Evolutionary conservation across 2,113 vertebrate genomes (phyloP), one percentile per base, ranked within the genome.

Genomic region (Gallinago paraguaiae): DNA sequence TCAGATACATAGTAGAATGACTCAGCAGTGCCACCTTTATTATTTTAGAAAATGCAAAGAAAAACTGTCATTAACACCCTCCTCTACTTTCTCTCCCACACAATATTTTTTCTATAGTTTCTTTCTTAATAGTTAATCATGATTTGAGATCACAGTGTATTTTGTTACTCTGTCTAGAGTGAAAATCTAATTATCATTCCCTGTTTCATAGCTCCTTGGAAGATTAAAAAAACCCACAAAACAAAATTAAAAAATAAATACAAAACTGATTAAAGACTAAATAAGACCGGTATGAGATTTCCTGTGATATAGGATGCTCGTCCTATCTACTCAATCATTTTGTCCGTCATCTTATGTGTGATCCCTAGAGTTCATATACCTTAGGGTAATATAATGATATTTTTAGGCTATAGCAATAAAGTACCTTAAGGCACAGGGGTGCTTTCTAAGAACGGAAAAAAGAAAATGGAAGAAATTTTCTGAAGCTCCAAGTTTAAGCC

Each of bases 61-160:
- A 82, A 93, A 92, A 37, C 33, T 94, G 59, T 63, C 63, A 82
- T 83, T 56, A 78, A 70, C 27, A 88, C 28, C 78, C 87, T 96
- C 70, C 89, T 95, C 86, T 87, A 80, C 43, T 60, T 53, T 92
- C 86, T 92, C 48, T 17, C 86, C 86, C 53, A 94, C 68, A 88
- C 33, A 56, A 3, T 64, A 91, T 86, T 95, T 95, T 86, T 91
- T 85, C 95, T 81, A 23, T 60, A 54, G 19, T 82, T 76, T 60
- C 57, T 88, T 91, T 92, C 85, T 95, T 80, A 94, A 79, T 84
- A 95, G 84, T 35, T 93, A 94, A 94, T 70, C 15, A 88, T 53
- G 48, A 80, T 46, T 92, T 45, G 48, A 97, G 76, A 95, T 43
- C 14, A 22, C 37, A 79, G 31, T 37, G 15, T 60, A 71, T 95